A percentile compares a stretch with the other conserved stretches of the same genome.
Evolutionary conservation across 2,797 vertebrate species (phyloP).

Genomic region (Hydrocynus forskahlii): DNA sequence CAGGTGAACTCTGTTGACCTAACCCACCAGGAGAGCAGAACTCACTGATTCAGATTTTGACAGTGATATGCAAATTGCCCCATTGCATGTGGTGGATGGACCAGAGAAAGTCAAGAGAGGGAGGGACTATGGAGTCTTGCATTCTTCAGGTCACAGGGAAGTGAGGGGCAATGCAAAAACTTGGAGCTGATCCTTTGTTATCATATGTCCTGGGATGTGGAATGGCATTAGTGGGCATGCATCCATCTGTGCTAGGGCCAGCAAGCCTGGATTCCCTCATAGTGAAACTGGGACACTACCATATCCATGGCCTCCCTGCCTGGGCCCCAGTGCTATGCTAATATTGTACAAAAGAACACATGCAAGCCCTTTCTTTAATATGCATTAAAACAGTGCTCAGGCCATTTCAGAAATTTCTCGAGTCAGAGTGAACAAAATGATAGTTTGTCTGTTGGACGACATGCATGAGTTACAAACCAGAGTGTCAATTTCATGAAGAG

Average conservation of each 20-base stretch:
- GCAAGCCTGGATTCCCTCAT: constrained; percentile 18
- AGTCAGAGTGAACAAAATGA: background rate
- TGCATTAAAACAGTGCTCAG: background rate
- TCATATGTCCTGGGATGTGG: constrained; percentile 51
- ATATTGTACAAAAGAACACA: constrained; percentile 29
- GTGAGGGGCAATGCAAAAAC: constrained; percentile 32
- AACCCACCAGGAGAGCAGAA: constrained; percentile 38
- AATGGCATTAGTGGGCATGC: constrained; percentile 47
- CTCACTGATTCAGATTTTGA: constrained; percentile 62
- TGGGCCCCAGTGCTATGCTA: constrained; percentile 13
- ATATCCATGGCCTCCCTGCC: constrained; percentile 27
- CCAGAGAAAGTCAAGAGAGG: constrained; percentile 20
- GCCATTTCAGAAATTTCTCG: background rate
- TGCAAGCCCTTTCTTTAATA: constrained; percentile 9
- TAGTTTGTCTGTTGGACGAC: background rate
- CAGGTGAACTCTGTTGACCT: constrained; percentile 54
- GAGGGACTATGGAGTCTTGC: constrained; percentile 41
- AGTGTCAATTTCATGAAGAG: constrained; percentile 35
- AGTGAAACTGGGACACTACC: constrained; percentile 38
- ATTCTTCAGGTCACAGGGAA: constrained; percentile 42
- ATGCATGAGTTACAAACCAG: constrained; percentile 16
- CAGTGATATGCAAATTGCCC: constrained; percentile 66
- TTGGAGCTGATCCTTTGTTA: constrained; percentile 44
- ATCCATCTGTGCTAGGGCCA: constrained; percentile 37
- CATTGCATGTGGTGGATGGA: constrained; percentile 26